These are phyloP conservation scores for Drosophila bocqueti DNA, from an alignment of 1,140 invertebrate species.

Conservation along the genomic window DNA sequence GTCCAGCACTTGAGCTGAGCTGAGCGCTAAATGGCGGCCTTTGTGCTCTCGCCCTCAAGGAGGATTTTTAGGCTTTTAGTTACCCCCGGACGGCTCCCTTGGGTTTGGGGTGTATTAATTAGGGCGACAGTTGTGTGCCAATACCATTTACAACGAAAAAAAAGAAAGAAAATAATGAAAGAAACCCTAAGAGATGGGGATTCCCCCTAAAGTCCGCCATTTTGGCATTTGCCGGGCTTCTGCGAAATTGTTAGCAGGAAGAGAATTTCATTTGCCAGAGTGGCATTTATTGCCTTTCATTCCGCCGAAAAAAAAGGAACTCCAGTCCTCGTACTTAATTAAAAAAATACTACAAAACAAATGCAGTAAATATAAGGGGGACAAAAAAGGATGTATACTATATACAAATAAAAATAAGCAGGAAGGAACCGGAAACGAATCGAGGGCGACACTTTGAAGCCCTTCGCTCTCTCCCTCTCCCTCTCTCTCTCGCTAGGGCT, in stretches of 20 bases:
- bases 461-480: not conserved
- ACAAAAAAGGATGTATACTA: not conserved
- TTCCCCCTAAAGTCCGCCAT: constrained; percentile 58
- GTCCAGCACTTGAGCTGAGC: constrained; percentile 36
- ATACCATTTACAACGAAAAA: not conserved
- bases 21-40: constrained; percentile 71
- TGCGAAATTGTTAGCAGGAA: constrained; percentile 23
- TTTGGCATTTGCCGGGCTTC: constrained; percentile 74
- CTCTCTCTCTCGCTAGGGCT: not conserved
- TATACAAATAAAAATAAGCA: not conserved
- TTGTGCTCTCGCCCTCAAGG: constrained; percentile 47
- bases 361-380: constrained; percentile 5
- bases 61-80: constrained; percentile 26
- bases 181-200: not conserved
- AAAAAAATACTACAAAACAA: constrained; percentile 26
- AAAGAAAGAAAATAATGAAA: not conserved
- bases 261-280: constrained; percentile 60
- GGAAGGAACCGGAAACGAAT: constrained; percentile 7
- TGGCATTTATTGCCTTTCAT: constrained; percentile 58
- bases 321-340: constrained; percentile 45
- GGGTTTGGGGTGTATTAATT: constrained; percentile 72
- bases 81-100: not conserved
- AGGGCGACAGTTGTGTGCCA: constrained; percentile 56
- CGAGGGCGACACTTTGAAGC: constrained; percentile 47
- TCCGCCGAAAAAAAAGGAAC: constrained; percentile 5